Percentiles rank a stretch among this genome's conserved stretches.
phyloP scores from a whole-genome alignment of 2,797 vertebrate genomes.

The Macropodus opercularis region DNA sequence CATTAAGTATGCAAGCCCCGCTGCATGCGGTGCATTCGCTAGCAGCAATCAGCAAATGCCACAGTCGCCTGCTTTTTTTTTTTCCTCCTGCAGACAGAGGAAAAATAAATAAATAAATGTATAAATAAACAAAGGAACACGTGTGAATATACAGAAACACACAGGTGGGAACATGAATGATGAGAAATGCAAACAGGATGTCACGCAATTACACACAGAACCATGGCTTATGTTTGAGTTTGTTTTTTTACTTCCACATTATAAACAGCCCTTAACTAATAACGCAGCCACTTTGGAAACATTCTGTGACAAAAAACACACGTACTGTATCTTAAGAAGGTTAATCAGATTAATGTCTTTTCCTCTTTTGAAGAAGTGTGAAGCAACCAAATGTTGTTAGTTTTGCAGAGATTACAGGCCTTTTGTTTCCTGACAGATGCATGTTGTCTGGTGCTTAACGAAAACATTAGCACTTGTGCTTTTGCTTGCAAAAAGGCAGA shows the following conservation, averaged over 20 bases:
- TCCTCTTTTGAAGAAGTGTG: slow-evolving; percentile 11
- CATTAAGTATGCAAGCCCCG: slow-evolving; percentile 64
- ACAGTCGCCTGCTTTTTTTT: slow-evolving; percentile 32
- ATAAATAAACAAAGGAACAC: background rate
- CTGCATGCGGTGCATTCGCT: slow-evolving; percentile 49
- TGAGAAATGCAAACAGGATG: background rate
- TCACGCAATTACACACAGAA: background rate
- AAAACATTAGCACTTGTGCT: slow-evolving; percentile 45
- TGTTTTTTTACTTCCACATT: too few relatives aligned
- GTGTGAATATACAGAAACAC: slow-evolving; percentile 25
- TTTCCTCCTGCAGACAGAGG: slow-evolving; percentile 23
- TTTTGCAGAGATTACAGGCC: slow-evolving; percentile 42
- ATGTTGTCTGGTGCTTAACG: slow-evolving; percentile 48
- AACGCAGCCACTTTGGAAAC: background rate
- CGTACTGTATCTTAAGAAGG: slow-evolving; percentile 8
- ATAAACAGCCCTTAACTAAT: background rate
- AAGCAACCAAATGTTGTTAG: slow-evolving; percentile 1
- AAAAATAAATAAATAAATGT: slow-evolving; percentile 2
- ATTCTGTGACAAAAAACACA: background rate
- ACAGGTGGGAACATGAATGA: background rate
- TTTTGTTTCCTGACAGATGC: slow-evolving; percentile 33
- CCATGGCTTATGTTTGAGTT: background rate
- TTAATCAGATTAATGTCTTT: slow-evolving; percentile 30
- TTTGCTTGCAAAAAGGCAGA: slow-evolving; percentile 56
- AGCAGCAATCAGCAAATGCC: slow-evolving; percentile 74